Percentiles rank a stretch among this genome's conserved stretches.
These are phyloP conservation scores for Mylabris sibirica DNA, from an alignment of 2,888 invertebrate species.

Conservation along the genomic window DNA sequence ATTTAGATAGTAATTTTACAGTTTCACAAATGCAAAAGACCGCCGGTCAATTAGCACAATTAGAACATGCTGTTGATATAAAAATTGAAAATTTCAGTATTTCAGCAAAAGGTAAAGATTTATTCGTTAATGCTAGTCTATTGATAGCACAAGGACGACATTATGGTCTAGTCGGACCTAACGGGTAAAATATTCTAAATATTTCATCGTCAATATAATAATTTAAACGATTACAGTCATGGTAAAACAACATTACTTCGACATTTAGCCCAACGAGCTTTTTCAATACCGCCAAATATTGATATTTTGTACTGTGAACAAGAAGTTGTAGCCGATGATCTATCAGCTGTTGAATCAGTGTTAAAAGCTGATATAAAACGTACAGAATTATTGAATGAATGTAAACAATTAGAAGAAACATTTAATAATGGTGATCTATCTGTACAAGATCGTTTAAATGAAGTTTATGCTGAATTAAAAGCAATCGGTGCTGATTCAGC, in stretches of 20 bases:
- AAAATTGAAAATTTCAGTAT: slow-evolving; percentile 99
- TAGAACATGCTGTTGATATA: slow-evolving; percentile 96
- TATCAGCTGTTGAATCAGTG: slow-evolving; percentile 91
- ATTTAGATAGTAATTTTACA: slow-evolving; percentile 92
- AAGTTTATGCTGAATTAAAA: slow-evolving; percentile 93
- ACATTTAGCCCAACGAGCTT: slow-evolving; percentile 89
- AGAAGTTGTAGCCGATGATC: slow-evolving; percentile 95
- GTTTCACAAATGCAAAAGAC: slow-evolving; percentile 85
- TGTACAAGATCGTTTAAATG: slow-evolving; percentile 82
- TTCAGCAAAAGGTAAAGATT: slow-evolving; percentile 94
- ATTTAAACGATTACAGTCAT: slow-evolving; percentile 67
- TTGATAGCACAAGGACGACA: slow-evolving; percentile 91
- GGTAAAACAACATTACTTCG: slow-evolving; percentile 97
- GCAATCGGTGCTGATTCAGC: slow-evolving; percentile 98
- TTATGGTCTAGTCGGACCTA: slow-evolving; percentile 98
- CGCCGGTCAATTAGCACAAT: slow-evolving; percentile 77
- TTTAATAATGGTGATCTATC: slow-evolving; percentile 76
- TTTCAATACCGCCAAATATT: slow-evolving; percentile 95
- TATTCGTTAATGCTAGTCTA: slow-evolving; percentile 95
- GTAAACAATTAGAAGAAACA: slow-evolving; percentile 79
- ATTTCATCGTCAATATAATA: slow-evolving; percentile 45
- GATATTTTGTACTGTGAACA: slow-evolving; percentile 97
- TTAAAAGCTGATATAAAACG: slow-evolving; percentile 93
- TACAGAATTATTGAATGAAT: slow-evolving; percentile 80
- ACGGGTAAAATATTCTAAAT: slow-evolving; percentile 70